Conservation (phyloP, 2,888 invertebrate species). For the Oscheius sp. region DNA sequence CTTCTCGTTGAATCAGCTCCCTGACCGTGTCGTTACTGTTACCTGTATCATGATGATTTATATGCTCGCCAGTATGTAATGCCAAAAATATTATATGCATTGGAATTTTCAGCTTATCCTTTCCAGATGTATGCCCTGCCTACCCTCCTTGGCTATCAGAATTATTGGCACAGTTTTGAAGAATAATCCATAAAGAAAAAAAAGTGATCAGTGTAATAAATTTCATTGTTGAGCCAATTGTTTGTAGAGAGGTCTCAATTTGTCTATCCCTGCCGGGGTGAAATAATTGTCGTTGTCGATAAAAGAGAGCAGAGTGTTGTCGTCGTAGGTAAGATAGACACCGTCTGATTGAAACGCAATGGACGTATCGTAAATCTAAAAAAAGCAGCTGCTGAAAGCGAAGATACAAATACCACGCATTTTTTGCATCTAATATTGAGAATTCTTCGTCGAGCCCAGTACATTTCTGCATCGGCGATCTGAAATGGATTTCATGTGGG, state of each 20-base stretch:
- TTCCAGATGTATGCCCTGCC: too few species aligned
- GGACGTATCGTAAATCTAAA: conserved; percentile 3
- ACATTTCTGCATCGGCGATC: conserved; percentile 1
- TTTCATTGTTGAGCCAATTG: neutral
- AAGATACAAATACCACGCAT: too few species aligned
- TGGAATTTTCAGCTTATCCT: too few species aligned
- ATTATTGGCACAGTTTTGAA: too few species aligned
- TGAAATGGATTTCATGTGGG: too few species aligned
- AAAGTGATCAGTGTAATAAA: neutral
- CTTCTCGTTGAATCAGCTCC: too few species aligned
- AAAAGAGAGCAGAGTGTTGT: neutral
- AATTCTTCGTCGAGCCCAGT: neutral
- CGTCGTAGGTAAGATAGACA: neutral
- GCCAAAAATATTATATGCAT: too few species aligned
- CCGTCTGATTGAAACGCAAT: neutral
- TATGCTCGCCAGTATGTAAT: too few species aligned
- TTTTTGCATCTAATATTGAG: neutral
- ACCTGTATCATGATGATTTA: too few species aligned
- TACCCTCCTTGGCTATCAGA: too few species aligned
- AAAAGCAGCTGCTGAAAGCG: neutral
- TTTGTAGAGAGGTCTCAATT: conserved; percentile 1
- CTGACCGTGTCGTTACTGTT: too few species aligned
- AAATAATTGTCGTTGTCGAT: conserved; percentile 2
- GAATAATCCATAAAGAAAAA: neutral
- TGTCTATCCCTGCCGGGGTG: neutral